These are phyloP conservation scores for Colletes gigas DNA, from an alignment of 1,140 invertebrate species.

Conservation along the genomic window DNA sequence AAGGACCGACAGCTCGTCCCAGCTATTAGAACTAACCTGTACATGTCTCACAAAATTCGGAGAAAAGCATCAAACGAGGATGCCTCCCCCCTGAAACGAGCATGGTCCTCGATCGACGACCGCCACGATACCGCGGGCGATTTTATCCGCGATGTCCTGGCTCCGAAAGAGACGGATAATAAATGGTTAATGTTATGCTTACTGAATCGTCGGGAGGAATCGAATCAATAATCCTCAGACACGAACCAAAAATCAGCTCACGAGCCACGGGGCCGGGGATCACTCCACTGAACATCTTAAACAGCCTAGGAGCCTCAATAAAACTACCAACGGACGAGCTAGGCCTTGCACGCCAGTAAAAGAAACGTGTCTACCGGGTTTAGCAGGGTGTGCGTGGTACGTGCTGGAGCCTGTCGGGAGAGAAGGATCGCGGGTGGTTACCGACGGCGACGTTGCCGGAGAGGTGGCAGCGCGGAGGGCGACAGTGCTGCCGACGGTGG, in stretches of 20 bases:
- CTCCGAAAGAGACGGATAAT: background rate
- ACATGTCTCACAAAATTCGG: too few relatives aligned
- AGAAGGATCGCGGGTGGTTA: conserved; percentile 38
- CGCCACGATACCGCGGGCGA: too few relatives aligned
- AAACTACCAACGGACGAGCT: conserved; percentile 27
- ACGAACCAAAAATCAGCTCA: conserved; percentile 38
- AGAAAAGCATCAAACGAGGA: too few relatives aligned
- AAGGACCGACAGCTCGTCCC: too few relatives aligned
- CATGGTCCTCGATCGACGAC: background rate
- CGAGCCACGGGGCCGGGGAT: conserved; percentile 33
- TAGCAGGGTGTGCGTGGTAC: conserved; percentile 30
- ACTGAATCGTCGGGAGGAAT: conserved; percentile 35
- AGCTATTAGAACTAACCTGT: too few relatives aligned
- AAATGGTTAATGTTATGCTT: conserved; percentile 52
- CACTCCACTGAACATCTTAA: conserved; percentile 61
- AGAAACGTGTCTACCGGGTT: conserved; percentile 35
- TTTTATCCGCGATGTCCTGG: background rate
- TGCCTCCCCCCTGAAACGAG: background rate
- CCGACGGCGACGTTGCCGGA: conserved; percentile 20
- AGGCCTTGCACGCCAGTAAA: conserved; percentile 32
- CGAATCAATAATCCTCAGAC: conserved; percentile 39
- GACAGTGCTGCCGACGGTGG: conserved; percentile 8
- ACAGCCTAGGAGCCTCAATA: conserved; percentile 46
- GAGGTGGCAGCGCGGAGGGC: conserved; percentile 8
- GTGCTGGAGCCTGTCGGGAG: conserved; percentile 2